A percentile compares a stretch with the other conserved stretches of the same genome.
Conservation (phyloP, 2,797 vertebrate genomes). For the Acropternis orthonyx region DNA sequence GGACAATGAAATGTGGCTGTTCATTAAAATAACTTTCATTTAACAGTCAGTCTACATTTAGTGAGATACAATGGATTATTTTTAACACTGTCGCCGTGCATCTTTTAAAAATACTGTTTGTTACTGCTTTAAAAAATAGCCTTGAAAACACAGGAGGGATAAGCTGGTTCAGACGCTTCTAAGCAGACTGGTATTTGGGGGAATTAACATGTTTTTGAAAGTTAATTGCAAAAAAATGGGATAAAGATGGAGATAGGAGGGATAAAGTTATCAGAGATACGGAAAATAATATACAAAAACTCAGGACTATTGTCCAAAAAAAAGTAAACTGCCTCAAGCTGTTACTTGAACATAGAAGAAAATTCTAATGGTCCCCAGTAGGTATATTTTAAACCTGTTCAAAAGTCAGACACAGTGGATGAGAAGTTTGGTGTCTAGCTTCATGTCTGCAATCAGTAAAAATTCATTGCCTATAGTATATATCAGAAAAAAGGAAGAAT, state of each 20-base stretch:
- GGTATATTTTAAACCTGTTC: background rate
- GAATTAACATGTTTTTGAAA: background rate
- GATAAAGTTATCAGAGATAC: background rate
- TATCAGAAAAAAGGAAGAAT: background rate
- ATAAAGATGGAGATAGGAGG: background rate
- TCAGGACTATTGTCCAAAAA: background rate
- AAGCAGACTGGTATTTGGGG: background rate
- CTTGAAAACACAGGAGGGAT: background rate
- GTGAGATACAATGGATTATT: slow-evolving; percentile 73
- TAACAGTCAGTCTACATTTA: slow-evolving; percentile 56
- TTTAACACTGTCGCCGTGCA: slow-evolving; percentile 51
- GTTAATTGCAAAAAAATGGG: background rate
- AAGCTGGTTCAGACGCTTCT: background rate
- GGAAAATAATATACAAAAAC: background rate
- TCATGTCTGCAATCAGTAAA: background rate
- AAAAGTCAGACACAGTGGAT: background rate
- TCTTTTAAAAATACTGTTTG: background rate
- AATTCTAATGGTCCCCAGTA: background rate
- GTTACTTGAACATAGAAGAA: background rate
- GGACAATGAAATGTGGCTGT: slow-evolving; percentile 68
- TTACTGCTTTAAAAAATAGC: background rate
- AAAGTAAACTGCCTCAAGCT: background rate
- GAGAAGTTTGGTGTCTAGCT: background rate
- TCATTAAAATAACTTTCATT: slow-evolving; percentile 72
- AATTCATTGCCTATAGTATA: background rate